Evolutionary conservation across 2,797 vertebrate species (phyloP).

Genomic region (Petrocephalus sullivani): DNA sequence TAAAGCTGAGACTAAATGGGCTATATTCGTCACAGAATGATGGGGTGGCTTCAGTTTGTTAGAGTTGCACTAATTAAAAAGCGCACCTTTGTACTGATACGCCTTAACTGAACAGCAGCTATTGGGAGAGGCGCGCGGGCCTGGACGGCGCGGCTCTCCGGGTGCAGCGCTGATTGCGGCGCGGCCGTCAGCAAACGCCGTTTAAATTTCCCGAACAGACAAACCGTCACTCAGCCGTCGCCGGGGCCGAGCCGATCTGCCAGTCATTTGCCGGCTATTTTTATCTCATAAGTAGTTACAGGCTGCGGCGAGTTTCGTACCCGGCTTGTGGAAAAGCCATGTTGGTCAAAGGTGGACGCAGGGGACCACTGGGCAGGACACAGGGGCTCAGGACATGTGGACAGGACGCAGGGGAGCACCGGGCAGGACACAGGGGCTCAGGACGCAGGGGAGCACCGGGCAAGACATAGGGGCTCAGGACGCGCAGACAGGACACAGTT

Average conservation of each 20-base stretch:
- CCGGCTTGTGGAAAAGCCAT: not conserved
- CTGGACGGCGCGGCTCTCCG: not conserved
- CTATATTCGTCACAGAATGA: not conserved
- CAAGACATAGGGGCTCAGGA: not conserved
- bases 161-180: not conserved
- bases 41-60: not conserved
- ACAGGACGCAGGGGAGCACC: no score
- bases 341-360: not conserved
- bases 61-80: conserved; percentile 4
- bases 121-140: not conserved
- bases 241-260: not conserved
- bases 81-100: not conserved
- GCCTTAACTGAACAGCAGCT: not conserved
- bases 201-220: not conserved
- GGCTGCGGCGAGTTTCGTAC: not conserved
- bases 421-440: not conserved
- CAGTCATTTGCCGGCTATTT: not conserved
- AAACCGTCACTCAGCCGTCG: not conserved
- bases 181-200: not conserved
- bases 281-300: not conserved
- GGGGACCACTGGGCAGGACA: no score
- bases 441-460: not conserved
- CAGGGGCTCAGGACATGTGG: no score
- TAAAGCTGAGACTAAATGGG: not conserved
- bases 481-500: not conserved